Percentiles rank a stretch among this genome's conserved stretches.
Evolutionary conservation across 2,888 invertebrate species (phyloP).

Genomic region (Drosophila melanosoma): DNA sequence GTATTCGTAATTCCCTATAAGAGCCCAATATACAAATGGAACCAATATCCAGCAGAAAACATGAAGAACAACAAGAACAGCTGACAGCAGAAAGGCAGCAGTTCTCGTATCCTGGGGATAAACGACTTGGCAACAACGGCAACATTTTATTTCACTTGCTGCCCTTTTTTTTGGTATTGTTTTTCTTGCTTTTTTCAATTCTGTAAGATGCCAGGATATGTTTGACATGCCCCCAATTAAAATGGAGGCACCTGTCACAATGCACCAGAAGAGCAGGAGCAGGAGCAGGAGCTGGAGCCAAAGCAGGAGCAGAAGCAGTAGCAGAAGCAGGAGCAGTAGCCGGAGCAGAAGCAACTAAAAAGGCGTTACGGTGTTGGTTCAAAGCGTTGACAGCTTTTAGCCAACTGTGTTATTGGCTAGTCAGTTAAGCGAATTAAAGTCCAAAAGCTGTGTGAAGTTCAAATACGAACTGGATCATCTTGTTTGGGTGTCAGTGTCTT

Average conservation of each 20-base stretch:
- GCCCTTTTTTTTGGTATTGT: not conserved
- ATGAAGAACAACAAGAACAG: conserved; percentile 46
- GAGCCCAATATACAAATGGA: conserved; percentile 51
- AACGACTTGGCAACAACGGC: conserved; percentile 44
- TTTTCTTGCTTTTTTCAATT: conserved; percentile 3
- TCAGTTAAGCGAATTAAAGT: not conserved
- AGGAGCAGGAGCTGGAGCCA: not conserved
- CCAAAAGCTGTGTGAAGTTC: conserved; percentile 2
- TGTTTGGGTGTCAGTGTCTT: not conserved
- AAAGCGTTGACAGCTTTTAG: conserved; percentile 36
- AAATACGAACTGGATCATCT: conserved; percentile 7
- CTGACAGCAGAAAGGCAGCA: conserved; percentile 48
- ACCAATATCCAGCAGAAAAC: conserved; percentile 45
- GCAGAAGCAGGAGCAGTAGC: not conserved
- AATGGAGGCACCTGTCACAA: conserved; percentile 46
- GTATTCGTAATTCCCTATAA: conserved; percentile 50
- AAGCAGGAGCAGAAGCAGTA: not conserved
- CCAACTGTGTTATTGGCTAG: conserved; percentile 18
- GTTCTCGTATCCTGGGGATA: conserved; percentile 36
- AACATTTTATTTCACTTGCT: conserved; percentile 45
- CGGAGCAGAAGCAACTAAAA: conserved; percentile 9
- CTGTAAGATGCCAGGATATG: conserved; percentile 46
- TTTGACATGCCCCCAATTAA: conserved; percentile 33
- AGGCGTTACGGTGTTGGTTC: not conserved
- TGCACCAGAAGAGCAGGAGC: conserved; percentile 6